These are phyloP conservation scores for Pachypsylla venusta DNA, from an alignment of 1,140 invertebrate species.

Conservation along the genomic window DNA sequence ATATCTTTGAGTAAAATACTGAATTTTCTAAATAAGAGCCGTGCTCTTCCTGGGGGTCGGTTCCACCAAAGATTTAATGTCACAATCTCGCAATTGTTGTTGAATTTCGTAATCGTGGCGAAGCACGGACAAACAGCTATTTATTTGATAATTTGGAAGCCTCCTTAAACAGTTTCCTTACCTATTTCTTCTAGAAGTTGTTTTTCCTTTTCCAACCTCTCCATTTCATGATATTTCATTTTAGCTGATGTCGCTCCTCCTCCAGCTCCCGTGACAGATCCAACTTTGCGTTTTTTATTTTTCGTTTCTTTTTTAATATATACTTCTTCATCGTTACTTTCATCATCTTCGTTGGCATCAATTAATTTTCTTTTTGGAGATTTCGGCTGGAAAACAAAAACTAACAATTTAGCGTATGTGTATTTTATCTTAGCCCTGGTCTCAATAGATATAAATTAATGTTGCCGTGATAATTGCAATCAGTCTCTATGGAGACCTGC, in stretches of 20 bases:
- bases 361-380: conserved; percentile 2
- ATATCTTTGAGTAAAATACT: too few species aligned
- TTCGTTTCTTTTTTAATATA: too few species aligned
- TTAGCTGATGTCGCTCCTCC: conserved; percentile 14
- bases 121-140: too few species aligned
- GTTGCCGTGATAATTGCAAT: too few species aligned
- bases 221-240: conserved; percentile 20
- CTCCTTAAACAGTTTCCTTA: conserved; percentile 20
- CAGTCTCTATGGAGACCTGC: too few species aligned
- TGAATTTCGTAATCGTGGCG: too few species aligned
- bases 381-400: neutral
- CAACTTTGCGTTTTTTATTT: conserved; percentile 12
- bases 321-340: neutral
- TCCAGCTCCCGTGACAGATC: conserved; percentile 15
- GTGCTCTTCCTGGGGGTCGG: too few species aligned
- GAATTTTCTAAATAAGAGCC: too few species aligned
- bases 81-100: too few species aligned
- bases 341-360: neutral
- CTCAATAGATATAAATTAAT: neutral
- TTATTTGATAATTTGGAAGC: too few species aligned
- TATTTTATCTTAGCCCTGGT: conserved; percentile 8
- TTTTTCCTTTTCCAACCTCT: conserved; percentile 1
- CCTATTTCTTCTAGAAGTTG: neutral
- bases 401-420: conserved; percentile 1
- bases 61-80: too few species aligned